phyloP scores from a whole-genome alignment of 2,797 vertebrate species.

The Cetoscarus ocellatus region DNA sequence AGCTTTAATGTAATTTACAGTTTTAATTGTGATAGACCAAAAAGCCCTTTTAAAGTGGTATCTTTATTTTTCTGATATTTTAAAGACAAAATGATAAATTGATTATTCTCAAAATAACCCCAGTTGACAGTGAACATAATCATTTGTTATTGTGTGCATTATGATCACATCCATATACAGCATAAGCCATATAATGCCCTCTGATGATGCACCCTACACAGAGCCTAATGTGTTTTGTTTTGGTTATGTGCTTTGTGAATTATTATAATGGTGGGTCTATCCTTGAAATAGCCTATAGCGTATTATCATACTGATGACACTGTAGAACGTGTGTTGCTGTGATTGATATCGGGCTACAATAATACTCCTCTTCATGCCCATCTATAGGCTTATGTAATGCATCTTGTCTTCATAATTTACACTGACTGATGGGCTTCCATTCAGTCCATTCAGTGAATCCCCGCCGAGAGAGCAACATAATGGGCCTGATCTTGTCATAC shows the following conservation, averaged over 20 bases:
- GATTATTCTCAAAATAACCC: not conserved
- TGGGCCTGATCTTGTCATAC: constrained; percentile 81
- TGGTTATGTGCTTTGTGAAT: constrained; percentile 70
- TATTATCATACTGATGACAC: constrained; percentile 81
- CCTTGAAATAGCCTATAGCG: constrained; percentile 78
- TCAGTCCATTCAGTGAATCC: constrained; percentile 71
- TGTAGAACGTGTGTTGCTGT: constrained; percentile 55
- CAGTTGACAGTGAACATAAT: constrained; percentile 14
- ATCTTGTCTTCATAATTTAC: constrained; percentile 80
- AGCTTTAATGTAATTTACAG: not conserved
- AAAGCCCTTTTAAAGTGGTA: too few species aligned
- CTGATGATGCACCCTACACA: constrained; percentile 60
- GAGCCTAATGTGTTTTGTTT: constrained; percentile 72
- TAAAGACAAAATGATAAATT: not conserved
- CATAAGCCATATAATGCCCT: constrained; percentile 53
- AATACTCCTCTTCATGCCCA: constrained; percentile 75
- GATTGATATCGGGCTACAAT: constrained; percentile 74
- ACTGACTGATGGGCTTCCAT: constrained; percentile 76
- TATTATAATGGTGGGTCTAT: constrained; percentile 80
- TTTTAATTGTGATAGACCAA: too few species aligned
- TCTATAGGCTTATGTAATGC: constrained; percentile 81
- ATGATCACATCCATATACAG: constrained; percentile 52
- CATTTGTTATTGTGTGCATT: not conserved
- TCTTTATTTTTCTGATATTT: not conserved
- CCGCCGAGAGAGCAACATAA: constrained; percentile 73